phyloP scores from a whole-genome alignment of 2,113 vertebrate genomes.

The Scomber scombrus region DNA sequence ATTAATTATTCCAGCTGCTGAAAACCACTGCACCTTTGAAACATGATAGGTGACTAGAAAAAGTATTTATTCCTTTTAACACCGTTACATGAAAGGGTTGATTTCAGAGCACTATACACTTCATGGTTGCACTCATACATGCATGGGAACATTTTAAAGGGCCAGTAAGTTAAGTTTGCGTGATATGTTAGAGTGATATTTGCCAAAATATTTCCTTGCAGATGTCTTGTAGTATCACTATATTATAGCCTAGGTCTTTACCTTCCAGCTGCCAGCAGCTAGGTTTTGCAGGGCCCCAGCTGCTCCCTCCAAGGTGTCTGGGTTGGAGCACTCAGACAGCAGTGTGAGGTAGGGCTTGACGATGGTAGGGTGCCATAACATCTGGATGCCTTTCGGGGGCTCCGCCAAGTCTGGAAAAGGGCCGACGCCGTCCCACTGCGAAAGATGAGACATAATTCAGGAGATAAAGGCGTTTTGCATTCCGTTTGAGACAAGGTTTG shows the following conservation, averaged over 20 bases:
- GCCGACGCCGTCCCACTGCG: constrained; percentile 96
- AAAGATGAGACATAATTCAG: constrained; percentile 67
- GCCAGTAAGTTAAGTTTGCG: background rate
- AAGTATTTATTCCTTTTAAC: background rate
- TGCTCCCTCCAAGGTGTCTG: constrained; percentile 96
- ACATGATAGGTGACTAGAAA: background rate
- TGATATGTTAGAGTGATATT: too few species aligned
- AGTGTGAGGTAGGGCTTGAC: constrained; percentile 99
- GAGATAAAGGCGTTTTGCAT: constrained; percentile 41
- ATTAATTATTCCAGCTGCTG: too few species aligned
- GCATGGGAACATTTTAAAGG: constrained; percentile 1
- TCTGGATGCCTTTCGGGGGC: constrained; percentile 97
- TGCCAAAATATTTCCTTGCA: background rate
- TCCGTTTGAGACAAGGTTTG: constrained; percentile 44
- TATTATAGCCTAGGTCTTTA: constrained; percentile 75
- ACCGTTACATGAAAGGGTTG: background rate
- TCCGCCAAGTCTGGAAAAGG: constrained; percentile 96
- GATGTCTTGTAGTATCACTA: constrained; percentile 45
- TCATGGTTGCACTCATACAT: background rate
- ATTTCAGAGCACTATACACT: constrained; percentile 1
- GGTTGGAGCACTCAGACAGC: constrained; percentile 98
- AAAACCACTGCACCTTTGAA: too few species aligned
- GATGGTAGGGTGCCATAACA: constrained; percentile 98
- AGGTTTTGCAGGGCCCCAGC: constrained; percentile 97
- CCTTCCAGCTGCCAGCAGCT: constrained; percentile 98